These are phyloP conservation scores for Altica lythri DNA, from an alignment of 2,888 invertebrate species.

Conservation along the genomic window DNA sequence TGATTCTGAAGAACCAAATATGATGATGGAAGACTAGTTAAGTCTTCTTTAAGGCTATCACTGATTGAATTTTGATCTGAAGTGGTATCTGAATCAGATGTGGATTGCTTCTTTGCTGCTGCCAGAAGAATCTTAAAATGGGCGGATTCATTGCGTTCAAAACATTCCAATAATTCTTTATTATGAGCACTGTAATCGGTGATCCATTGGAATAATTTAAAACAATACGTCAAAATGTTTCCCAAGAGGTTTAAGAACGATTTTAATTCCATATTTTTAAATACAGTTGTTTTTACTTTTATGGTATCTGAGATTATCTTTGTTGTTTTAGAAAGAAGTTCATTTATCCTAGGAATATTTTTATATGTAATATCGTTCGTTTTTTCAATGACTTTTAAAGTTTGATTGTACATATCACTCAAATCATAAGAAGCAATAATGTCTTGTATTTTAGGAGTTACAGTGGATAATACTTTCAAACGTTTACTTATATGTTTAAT, in stretches of 20 bases:
- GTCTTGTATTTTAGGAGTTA: conserved; percentile 9
- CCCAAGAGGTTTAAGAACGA: conserved; percentile 37
- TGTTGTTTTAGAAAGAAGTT: conserved; percentile 59
- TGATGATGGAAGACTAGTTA: conserved; percentile 16
- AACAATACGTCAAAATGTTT: conserved; percentile 30
- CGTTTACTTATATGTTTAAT: conserved; percentile 25
- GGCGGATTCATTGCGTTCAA: conserved; percentile 35
- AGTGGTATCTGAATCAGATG: conserved; percentile 3
- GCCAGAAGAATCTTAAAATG: conserved; percentile 32
- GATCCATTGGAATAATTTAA: conserved; percentile 36
- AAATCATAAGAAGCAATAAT: conserved; percentile 17
- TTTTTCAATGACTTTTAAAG: conserved; percentile 29
- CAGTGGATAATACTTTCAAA: conserved; percentile 20
- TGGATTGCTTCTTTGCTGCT: conserved; percentile 10
- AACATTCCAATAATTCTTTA: conserved; percentile 35
- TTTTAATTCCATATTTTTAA: conserved; percentile 55
- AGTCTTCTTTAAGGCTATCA: conserved; percentile 22
- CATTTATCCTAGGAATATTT: conserved; percentile 53
- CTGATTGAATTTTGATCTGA: conserved; percentile 17
- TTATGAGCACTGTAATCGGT: conserved; percentile 34
- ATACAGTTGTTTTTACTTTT: conserved; percentile 60
- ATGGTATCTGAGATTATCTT: conserved; percentile 64
- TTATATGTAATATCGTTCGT: conserved; percentile 55
- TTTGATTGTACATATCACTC: conserved; percentile 15
- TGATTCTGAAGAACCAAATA: conserved; percentile 39